A percentile compares a stretch with the other conserved stretches of the same genome.
phyloP scores from a whole-genome alignment of 2,888 invertebrate species.

The Ectemnius lituratus region DNA sequence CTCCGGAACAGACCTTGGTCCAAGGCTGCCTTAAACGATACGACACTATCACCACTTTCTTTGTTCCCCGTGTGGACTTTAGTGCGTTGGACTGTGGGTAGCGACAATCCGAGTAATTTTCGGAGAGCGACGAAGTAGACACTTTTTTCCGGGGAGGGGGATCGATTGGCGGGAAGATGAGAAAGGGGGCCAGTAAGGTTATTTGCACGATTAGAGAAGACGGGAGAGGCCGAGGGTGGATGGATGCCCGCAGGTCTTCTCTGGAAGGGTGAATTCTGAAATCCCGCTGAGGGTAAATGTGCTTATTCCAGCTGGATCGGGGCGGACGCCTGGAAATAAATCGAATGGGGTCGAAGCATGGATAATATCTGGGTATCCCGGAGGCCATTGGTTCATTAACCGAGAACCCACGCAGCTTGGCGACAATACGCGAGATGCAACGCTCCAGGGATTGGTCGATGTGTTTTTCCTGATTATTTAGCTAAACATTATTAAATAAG shows the following conservation, averaged over 20 bases:
- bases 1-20: no score
- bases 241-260: conserved; percentile 6
- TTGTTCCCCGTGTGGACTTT: no score
- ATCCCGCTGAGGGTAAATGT: conserved; percentile 45
- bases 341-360: conserved; percentile 40
- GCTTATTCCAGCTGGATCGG: conserved; percentile 48
- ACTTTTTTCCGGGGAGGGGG: no score
- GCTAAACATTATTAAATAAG: no score
- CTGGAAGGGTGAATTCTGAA: conserved; percentile 37
- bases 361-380: conserved; percentile 41
- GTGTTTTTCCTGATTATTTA: no score
- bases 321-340: conserved; percentile 48
- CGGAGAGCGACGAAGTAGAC: no score
- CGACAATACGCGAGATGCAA: neutral
- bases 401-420: conserved; percentile 27
- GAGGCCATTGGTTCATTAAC: conserved; percentile 44
- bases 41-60: no score
- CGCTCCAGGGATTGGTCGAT: no score
- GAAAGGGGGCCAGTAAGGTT: conserved; percentile 25
- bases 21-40: no score
- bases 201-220: conserved; percentile 45
- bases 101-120: no score
- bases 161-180: no score
- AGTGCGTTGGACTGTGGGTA: no score
- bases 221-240: conserved; percentile 14